These are phyloP conservation scores for Atta cephalotes DNA, from an alignment of 1,140 invertebrate genomes.

Conservation along the genomic window DNA sequence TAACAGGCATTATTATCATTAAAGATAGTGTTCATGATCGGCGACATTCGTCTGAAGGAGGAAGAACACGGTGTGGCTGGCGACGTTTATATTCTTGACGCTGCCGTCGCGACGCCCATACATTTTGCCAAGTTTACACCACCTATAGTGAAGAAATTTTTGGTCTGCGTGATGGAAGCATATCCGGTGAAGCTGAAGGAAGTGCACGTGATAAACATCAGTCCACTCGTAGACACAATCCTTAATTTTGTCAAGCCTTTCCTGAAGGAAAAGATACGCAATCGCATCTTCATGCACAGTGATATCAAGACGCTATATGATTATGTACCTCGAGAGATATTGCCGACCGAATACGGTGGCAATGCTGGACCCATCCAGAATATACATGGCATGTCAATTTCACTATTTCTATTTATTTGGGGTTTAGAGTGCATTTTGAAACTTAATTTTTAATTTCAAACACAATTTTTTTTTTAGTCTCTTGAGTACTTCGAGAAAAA, in stretches of 20 bases:
- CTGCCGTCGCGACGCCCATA: slow-evolving; percentile 90
- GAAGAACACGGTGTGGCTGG: slow-evolving; percentile 92
- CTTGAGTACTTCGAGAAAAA: neutral
- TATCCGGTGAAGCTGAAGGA: slow-evolving; percentile 95
- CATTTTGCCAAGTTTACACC: slow-evolving; percentile 93
- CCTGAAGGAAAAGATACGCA: slow-evolving; percentile 94
- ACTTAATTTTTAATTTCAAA: neutral
- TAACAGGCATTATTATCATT: neutral
- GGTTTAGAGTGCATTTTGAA: neutral
- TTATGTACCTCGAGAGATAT: slow-evolving; percentile 91
- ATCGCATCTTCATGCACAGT: slow-evolving; percentile 92
- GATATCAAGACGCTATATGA: slow-evolving; percentile 91
- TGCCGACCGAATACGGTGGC: slow-evolving; percentile 93
- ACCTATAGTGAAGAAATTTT: slow-evolving; percentile 92
- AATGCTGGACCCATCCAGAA: slow-evolving; percentile 89
- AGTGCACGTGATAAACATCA: slow-evolving; percentile 94
- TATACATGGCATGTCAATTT: slow-evolving; percentile 88
- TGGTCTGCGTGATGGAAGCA: slow-evolving; percentile 94
- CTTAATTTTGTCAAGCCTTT: slow-evolving; percentile 94
- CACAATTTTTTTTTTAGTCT: neutral
- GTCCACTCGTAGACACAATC: slow-evolving; percentile 92
- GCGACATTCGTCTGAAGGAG: slow-evolving; percentile 92
- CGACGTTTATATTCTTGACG: slow-evolving; percentile 93
- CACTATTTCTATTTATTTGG: neutral
- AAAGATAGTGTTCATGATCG: slow-evolving; percentile 91